Conservation (phyloP, 2,888 invertebrate species). For the Tachystola acroxantha region DNA sequence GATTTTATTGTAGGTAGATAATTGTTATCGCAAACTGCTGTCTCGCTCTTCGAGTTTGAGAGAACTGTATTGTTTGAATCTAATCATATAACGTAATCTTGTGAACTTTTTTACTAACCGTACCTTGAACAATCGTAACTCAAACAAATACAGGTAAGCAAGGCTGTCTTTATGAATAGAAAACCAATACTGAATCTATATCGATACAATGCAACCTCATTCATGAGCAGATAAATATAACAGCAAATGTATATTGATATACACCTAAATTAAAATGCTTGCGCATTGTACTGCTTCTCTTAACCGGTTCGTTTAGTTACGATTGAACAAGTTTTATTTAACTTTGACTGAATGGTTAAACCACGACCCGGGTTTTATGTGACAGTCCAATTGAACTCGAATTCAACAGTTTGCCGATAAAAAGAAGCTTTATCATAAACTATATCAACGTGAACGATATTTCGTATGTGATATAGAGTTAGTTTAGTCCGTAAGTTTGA, state of each 20-base stretch:
- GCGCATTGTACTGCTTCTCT: too few species aligned
- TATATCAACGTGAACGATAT: conserved; percentile 66
- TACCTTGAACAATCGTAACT: too few species aligned
- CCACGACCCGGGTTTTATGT: conserved; percentile 15
- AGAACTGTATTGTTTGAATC: conserved; percentile 5
- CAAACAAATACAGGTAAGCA: too few species aligned
- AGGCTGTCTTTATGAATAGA: too few species aligned
- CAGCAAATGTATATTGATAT: too few species aligned
- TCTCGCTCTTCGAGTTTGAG: conserved; percentile 28
- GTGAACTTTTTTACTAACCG: conserved; percentile 2
- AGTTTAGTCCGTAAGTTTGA: conserved; percentile 51
- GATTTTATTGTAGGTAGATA: conserved; percentile 24
- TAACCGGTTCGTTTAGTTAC: too few species aligned
- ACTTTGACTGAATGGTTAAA: background rate
- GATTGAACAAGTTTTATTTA: background rate
- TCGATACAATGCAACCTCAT: too few species aligned
- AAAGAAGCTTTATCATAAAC: conserved; percentile 55
- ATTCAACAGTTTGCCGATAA: conserved; percentile 49
- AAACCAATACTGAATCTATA: too few species aligned
- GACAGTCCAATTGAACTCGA: conserved; percentile 51
- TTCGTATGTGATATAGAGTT: conserved; percentile 73
- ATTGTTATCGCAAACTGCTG: conserved; percentile 42
- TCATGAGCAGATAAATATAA: too few species aligned
- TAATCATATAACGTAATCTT: background rate
- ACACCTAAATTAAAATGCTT: too few species aligned